Percentiles rank a stretch among this genome's conserved stretches.
Evolutionary conservation across 2,888 invertebrate genomes (phyloP).

Genomic region (Athrips mouffetella): DNA sequence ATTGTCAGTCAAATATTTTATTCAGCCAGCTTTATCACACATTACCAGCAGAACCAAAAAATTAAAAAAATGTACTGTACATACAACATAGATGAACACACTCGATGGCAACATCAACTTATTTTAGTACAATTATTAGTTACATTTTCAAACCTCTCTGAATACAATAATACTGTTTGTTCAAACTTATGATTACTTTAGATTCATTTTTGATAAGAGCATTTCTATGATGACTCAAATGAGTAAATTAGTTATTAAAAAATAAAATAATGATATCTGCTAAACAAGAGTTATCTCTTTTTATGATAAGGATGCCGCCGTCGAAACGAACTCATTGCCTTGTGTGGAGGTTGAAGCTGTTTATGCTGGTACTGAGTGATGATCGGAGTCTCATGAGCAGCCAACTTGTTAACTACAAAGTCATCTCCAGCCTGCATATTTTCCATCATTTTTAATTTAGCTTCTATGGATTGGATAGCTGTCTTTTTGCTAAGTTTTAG

Average conservation of each 20-base stretch:
- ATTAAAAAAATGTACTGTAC: neutral
- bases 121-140: neutral
- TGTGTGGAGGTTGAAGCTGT: constrained; percentile 57
- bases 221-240: neutral
- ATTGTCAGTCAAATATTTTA: constrained; percentile 14
- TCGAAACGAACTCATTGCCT: constrained; percentile 55
- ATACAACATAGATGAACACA: constrained; percentile 11
- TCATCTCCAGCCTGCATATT: constrained; percentile 82
- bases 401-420: constrained; percentile 85
- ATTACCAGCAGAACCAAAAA: neutral
- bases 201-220: neutral
- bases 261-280: neutral
- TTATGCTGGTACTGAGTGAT: constrained; percentile 83
- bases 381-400: constrained; percentile 81
- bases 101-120: constrained; percentile 8
- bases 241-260: neutral
- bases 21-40: neutral
- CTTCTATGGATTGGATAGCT: constrained; percentile 92
- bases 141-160: neutral
- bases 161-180: constrained; percentile 9
- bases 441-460: constrained; percentile 90
- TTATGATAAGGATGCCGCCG: constrained; percentile 71
- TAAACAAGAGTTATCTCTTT: constrained; percentile 51
- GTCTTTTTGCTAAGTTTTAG: constrained; percentile 85
- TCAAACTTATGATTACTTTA: constrained; percentile 7